A percentile compares a stretch with the other conserved stretches of the same genome.
Evolutionary conservation across 2,797 vertebrate genomes (phyloP).

Genomic region (Acrossocheilus wenchowensis): DNA sequence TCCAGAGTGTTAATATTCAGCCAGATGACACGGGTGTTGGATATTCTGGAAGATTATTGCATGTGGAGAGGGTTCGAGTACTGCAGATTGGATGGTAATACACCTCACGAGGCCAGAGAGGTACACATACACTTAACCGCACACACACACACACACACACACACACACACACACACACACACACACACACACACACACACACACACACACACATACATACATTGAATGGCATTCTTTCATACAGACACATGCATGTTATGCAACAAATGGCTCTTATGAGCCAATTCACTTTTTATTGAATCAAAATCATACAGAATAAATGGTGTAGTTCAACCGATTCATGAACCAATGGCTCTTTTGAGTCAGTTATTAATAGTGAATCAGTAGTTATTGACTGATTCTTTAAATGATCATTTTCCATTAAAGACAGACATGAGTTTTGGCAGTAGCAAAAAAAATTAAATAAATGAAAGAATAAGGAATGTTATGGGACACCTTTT

Average conservation of each 20-base stretch:
- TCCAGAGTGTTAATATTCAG: slow-evolving; percentile 88
- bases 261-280: not conserved
- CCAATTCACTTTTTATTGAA: not conserved
- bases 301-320: not conserved
- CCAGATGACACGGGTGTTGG: slow-evolving; percentile 89
- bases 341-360: not conserved
- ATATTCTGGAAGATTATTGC: slow-evolving; percentile 91
- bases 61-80: slow-evolving; percentile 90
- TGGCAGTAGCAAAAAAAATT: not conserved
- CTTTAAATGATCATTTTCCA: not conserved
- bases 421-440: not conserved
- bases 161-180: not conserved
- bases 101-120: slow-evolving; percentile 89
- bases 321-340: not conserved
- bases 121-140: slow-evolving; percentile 60
- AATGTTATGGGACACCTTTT: not conserved
- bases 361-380: not conserved
- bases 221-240: not conserved
- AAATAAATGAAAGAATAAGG: not conserved
- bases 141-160: not conserved
- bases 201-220: not conserved
- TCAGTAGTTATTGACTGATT: not conserved
- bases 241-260: not conserved
- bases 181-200: not conserved
- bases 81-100: slow-evolving; percentile 87